These are phyloP conservation scores for Netelia fuscicornis DNA, from an alignment of 2,888 invertebrate species.

Conservation along the genomic window DNA sequence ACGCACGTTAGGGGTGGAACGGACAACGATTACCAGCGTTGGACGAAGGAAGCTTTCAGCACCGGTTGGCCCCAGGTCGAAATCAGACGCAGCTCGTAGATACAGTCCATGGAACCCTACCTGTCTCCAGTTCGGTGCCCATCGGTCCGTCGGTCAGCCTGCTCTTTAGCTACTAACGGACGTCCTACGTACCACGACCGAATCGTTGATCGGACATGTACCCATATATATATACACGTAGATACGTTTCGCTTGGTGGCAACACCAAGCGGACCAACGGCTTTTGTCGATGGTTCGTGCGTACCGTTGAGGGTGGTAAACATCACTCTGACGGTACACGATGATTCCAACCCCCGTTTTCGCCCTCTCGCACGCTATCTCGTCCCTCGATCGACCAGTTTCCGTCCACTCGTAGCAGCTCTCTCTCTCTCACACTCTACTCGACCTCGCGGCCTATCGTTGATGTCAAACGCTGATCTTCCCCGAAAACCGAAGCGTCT, in stretches of 20 bases:
- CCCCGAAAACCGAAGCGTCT: conserved; percentile 49
- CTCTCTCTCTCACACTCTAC: neutral
- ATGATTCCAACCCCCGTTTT: conserved; percentile 25
- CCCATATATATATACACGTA: neutral
- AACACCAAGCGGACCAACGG: conserved; percentile 3
- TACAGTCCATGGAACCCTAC: conserved; percentile 27
- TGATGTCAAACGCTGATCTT: conserved; percentile 64
- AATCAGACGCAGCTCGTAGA: conserved; percentile 45
- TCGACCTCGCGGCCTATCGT: conserved; percentile 26
- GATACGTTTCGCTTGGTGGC: neutral
- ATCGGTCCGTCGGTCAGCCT: conserved; percentile 66
- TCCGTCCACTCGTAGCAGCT: neutral
- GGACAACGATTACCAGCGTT: too few relatives aligned
- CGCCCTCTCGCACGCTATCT: neutral
- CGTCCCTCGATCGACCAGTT: conserved; percentile 1
- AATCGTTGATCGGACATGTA: conserved; percentile 50
- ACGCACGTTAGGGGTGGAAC: too few relatives aligned
- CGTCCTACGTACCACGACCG: conserved; percentile 26
- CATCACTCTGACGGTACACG: conserved; percentile 60
- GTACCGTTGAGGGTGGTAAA: conserved; percentile 33
- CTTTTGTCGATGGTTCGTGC: conserved; percentile 45
- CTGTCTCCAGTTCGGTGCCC: conserved; percentile 41
- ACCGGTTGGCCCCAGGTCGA: neutral
- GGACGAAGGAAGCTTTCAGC: neutral
- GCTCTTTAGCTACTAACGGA: conserved; percentile 47